A percentile compares a stretch with the other conserved stretches of the same genome.
phyloP scores from a whole-genome alignment of 2,888 invertebrate species.

The Pyrrhia umbra region DNA sequence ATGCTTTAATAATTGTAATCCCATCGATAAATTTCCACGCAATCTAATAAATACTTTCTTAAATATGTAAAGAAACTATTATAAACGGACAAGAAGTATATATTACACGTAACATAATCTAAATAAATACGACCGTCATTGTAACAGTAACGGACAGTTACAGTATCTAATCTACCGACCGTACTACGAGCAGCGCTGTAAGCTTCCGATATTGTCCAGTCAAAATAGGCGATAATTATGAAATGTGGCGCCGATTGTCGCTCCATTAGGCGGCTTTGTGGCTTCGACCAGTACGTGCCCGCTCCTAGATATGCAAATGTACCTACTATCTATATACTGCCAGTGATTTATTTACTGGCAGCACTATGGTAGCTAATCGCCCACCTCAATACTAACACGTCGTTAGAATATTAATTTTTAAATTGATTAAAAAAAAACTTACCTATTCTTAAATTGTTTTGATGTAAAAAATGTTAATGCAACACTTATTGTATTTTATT shows the following conservation, averaged over 20 bases:
- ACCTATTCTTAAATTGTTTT: conserved; percentile 27
- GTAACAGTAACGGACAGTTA: conserved; percentile 37
- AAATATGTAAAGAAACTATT: not conserved
- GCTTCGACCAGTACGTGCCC: conserved; percentile 73
- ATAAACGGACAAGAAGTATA: not conserved
- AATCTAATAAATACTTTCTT: not conserved
- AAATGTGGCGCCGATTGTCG: conserved; percentile 87
- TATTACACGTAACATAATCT: not conserved
- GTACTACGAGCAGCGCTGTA: conserved; percentile 68
- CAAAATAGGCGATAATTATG: conserved; percentile 89
- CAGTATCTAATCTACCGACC: conserved; percentile 69
- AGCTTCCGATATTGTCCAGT: conserved; percentile 85
- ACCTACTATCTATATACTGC: conserved; percentile 59
- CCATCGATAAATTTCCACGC: too few relatives aligned
- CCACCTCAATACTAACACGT: conserved; percentile 36
- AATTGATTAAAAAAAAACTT: conserved; percentile 40
- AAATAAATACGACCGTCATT: conserved; percentile 36
- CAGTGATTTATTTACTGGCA: conserved; percentile 59
- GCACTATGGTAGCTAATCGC: conserved; percentile 39
- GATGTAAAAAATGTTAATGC: not conserved
- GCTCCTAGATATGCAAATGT: conserved; percentile 83
- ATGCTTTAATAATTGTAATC: too few relatives aligned
- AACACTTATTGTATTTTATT: conserved; percentile 15
- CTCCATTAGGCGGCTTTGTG: conserved; percentile 86
- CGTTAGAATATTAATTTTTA: conserved; percentile 33